A percentile compares a stretch with the other conserved stretches of the same genome.
Evolutionary conservation across 1,140 invertebrate species (phyloP).

Genomic region (Zeugodacus cucurbitae): DNA sequence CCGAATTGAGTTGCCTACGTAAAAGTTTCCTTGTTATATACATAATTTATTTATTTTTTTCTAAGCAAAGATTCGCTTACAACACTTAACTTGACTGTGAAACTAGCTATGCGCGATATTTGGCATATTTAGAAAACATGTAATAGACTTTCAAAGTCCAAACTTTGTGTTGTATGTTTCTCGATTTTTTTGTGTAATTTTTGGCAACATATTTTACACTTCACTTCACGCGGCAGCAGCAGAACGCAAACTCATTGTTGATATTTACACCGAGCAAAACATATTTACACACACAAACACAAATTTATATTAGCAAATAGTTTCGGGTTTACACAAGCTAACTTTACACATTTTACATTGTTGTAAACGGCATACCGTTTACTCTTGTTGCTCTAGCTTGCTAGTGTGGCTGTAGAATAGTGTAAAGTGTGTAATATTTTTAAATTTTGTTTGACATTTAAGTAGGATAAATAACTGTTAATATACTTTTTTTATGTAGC

Average conservation of each 20-base stretch:
- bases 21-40: neutral
- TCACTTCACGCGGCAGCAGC: neutral
- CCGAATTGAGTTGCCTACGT: neutral
- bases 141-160: slow-evolving; percentile 11
- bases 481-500: too few species aligned
- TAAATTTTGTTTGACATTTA: too few species aligned
- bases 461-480: too few species aligned
- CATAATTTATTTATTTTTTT: neutral
- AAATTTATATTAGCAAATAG: neutral
- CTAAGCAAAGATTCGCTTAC: neutral
- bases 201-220: slow-evolving; percentile 10
- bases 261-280: neutral
- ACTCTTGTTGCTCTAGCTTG: too few species aligned
- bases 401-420: too few species aligned
- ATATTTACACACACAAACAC: neutral
- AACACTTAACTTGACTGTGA: neutral
- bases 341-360: neutral
- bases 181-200: neutral
- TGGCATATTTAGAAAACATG: slow-evolving; percentile 28
- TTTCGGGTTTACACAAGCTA: neutral
- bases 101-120: slow-evolving; percentile 10
- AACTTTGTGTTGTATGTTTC: neutral
- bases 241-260: neutral
- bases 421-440: too few species aligned
- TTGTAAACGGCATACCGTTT: neutral